Conservation (phyloP, 2,113 vertebrate species). For the Oncorhynchus masou region DNA sequence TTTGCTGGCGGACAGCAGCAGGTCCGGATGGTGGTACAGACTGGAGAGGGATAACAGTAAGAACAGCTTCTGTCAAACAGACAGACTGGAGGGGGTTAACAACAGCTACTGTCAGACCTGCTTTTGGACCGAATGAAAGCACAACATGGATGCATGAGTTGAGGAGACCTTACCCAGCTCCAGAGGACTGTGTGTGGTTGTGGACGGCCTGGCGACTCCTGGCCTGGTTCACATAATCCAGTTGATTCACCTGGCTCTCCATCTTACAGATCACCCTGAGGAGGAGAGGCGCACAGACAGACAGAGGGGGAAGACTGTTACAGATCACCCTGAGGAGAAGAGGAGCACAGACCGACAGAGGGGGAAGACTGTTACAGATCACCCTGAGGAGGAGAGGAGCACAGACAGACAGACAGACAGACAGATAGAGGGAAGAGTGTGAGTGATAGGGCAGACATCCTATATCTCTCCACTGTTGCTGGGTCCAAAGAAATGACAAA, state of each 20-base stretch:
- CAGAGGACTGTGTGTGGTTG: constrained; percentile 68
- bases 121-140: neutral
- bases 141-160: neutral
- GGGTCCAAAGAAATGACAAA: neutral
- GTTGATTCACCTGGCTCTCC: constrained; percentile 92
- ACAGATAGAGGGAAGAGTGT: neutral
- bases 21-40: constrained; percentile 66
- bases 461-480: neutral
- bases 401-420: neutral
- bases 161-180: constrained; percentile 71
- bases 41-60: constrained; percentile 39
- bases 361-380: too few species aligned
- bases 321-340: too few species aligned
- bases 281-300: too few species aligned
- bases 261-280: constrained; percentile 77
- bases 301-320: too few species aligned
- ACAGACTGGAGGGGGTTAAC: neutral
- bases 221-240: constrained; percentile 86
- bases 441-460: neutral
- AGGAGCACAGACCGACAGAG: too few species aligned
- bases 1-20: constrained; percentile 66
- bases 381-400: neutral
- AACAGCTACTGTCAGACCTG: too few species aligned
- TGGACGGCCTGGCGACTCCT: constrained; percentile 72
- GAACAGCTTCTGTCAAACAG: neutral